phyloP scores from a whole-genome alignment of 2,888 invertebrate species.

The Pasiphila rectangulata region DNA sequence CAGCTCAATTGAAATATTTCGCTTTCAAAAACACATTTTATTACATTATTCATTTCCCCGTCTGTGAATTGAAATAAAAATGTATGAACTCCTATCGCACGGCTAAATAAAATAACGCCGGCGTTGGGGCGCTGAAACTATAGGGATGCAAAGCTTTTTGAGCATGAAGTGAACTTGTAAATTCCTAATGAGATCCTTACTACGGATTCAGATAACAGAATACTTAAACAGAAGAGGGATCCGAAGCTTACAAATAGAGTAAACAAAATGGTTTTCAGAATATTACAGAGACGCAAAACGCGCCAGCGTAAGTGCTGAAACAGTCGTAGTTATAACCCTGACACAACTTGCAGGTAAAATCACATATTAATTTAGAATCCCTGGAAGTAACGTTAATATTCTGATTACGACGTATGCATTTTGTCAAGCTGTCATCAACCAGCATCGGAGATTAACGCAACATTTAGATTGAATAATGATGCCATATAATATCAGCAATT shows the following conservation, averaged over 20 bases:
- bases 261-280: neutral
- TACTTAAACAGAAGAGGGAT: neutral
- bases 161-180: conserved; percentile 26
- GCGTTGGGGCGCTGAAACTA: conserved; percentile 24
- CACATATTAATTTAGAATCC: neutral
- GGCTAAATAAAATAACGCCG: conserved; percentile 58
- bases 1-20: conserved; percentile 21
- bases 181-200: conserved; percentile 27
- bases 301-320: neutral
- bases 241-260: neutral
- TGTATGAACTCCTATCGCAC: conserved; percentile 53
- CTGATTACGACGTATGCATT: neutral
- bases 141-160: conserved; percentile 26
- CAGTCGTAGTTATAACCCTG: neutral
- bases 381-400: neutral
- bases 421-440: conserved; percentile 1
- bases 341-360: neutral
- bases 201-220: conserved; percentile 11
- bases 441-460: conserved; percentile 5
- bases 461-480: conserved; percentile 17
- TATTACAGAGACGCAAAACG: no score
- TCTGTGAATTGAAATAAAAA: conserved; percentile 61
- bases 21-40: conserved; percentile 35
- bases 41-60: conserved; percentile 39
- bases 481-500: conserved; percentile 23